Conservation (phyloP, 2,797 vertebrate species). For the Pogonophryne albipinna region DNA sequence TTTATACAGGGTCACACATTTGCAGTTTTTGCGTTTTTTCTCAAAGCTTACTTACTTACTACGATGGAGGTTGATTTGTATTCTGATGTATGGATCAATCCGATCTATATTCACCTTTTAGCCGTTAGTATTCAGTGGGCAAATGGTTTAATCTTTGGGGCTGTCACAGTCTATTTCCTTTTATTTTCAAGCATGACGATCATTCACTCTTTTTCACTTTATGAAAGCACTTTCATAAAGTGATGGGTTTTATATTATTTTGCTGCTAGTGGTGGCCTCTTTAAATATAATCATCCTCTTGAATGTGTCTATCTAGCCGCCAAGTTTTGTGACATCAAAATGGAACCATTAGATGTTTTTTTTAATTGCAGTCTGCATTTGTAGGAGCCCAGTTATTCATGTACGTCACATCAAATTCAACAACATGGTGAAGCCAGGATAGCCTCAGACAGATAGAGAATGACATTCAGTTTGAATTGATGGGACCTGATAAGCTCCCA, state of each 20-base stretch:
- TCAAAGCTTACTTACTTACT: slow-evolving; percentile 6
- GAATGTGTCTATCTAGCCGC: neutral
- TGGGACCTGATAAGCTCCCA: slow-evolving; percentile 43
- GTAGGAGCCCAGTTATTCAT: neutral
- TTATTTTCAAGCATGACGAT: neutral
- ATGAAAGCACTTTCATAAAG: slow-evolving; percentile 2
- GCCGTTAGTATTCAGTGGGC: slow-evolving; percentile 31
- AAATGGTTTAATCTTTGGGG: slow-evolving; percentile 31
- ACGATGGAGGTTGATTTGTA: slow-evolving; percentile 32
- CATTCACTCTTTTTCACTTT: too few species aligned
- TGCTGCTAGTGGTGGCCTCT: slow-evolving; percentile 6
- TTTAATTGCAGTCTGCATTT: slow-evolving; percentile 1
- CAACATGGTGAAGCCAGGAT: slow-evolving; percentile 9
- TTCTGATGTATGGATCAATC: slow-evolving; percentile 43
- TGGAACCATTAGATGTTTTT: neutral
- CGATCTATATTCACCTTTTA: slow-evolving; percentile 56
- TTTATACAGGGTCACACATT: slow-evolving; percentile 7
- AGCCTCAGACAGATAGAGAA: slow-evolving; percentile 34
- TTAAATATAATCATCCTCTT: slow-evolving; percentile 17
- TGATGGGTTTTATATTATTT: slow-evolving; percentile 4
- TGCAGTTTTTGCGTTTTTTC: slow-evolving; percentile 17
- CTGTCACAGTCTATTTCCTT: slow-evolving; percentile 18
- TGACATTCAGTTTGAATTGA: slow-evolving; percentile 37
- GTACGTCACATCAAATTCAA: slow-evolving; percentile 34
- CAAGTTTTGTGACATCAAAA: slow-evolving; percentile 11